Evolutionary conservation across 2,888 invertebrate species (phyloP), one percentile per base, ranked within the genome.

Genomic region (Gortyna flavago): DNA sequence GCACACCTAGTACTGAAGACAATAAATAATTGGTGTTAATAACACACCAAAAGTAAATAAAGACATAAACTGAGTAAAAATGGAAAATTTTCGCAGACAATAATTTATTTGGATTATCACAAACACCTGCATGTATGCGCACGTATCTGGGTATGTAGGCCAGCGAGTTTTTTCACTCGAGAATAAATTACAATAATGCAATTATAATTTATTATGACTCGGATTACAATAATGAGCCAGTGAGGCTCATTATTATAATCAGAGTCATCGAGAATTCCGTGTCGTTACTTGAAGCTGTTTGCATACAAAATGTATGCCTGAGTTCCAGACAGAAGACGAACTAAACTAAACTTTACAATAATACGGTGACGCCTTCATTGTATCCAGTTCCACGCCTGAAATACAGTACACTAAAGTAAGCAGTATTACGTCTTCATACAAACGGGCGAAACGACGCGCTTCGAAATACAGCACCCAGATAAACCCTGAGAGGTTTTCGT

Each of bases 151-250:
- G 64, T 81, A 21, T 75, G 77, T 85, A 71, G 81, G 78, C 21
- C 79, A 75, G 38, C 54, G 32, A 66, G 72, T 73, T 79, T 81
- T 84, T 79, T 75, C 72, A 71, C 69, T 67, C 13, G 9, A 57
- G 81, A 67, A 75, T 83, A 72, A 51, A 81, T 83, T 75, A 72
- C n/a, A 64, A 77, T 66, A 77, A 72, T 75, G 69, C 51, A 72
- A 62, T 83, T 70, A 18, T 70, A 61, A 72, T 84, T 73, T 48
- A 72, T 67, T 77, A 67, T 41, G 41, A 11, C 41, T 41, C 41
- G 41, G 41, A 41, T 41, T 41, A 41, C 3, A 41, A 41, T 41
- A 11, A 41, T 41, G 11, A 41, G 41, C 41, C 41, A 41, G 11
- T 41, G 11, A 41, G 41, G 65, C 5, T 72, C 29, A 51, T 72